These are phyloP conservation scores for Parascotia fuliginaria DNA, from an alignment of 2,888 invertebrate genomes.

Conservation along the genomic window DNA sequence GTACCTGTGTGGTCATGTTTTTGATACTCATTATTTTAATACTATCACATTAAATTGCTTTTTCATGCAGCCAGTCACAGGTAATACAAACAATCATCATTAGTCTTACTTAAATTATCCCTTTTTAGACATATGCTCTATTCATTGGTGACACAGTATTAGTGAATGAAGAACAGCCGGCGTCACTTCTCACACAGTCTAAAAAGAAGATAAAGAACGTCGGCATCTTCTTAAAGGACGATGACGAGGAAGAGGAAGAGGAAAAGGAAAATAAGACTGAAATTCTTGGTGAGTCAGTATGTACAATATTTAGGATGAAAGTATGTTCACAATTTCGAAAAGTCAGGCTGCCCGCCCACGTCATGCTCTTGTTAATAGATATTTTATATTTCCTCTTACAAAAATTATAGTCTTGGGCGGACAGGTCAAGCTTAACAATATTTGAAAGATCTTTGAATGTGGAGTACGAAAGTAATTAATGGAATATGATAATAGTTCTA, in stretches of 20 bases:
- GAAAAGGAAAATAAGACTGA: constrained; percentile 91
- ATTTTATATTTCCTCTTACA: too few relatives aligned
- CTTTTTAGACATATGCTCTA: constrained; percentile 90
- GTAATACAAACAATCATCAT: too few relatives aligned
- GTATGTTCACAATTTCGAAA: too few relatives aligned
- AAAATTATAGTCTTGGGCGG: too few relatives aligned
- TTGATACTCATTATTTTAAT: too few relatives aligned
- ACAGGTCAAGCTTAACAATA: background rate
- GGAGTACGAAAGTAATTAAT: too few relatives aligned
- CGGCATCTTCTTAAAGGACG: constrained; percentile 97
- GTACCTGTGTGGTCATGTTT: too few relatives aligned
- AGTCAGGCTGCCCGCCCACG: too few relatives aligned
- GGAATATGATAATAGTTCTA: too few relatives aligned
- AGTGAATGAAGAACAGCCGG: constrained; percentile 95
- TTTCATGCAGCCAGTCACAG: too few relatives aligned
- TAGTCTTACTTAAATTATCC: background rate
- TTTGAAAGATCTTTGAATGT: background rate
- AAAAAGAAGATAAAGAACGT: constrained; percentile 98
- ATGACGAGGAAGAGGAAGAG: constrained; percentile 93
- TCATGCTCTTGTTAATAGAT: too few relatives aligned
- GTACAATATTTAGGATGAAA: constrained; percentile 7
- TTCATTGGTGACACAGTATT: constrained; percentile 99
- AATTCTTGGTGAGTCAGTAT: constrained; percentile 86
- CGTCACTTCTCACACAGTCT: constrained; percentile 94
- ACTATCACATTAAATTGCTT: too few relatives aligned